Evolutionary conservation across 2,888 invertebrate genomes (phyloP).

Genomic region (Polydrusus tereticollis): DNA sequence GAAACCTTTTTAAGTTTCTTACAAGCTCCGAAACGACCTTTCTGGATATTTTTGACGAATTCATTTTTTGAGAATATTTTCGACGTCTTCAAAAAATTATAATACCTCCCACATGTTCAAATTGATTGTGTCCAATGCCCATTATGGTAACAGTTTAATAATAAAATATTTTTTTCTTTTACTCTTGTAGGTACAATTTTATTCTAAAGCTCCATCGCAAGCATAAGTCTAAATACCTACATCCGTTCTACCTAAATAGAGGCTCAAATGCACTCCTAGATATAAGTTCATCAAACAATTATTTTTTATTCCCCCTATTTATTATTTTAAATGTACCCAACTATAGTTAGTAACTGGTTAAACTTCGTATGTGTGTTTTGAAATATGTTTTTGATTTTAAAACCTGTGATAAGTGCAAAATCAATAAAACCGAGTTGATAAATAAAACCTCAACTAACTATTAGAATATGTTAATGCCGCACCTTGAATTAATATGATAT

Average conservation of each 20-base stretch:
- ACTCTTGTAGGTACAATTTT: not conserved
- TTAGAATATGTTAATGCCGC: not conserved
- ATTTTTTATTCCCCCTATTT: slow-evolving; percentile 15
- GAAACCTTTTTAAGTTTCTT: too few relatives aligned
- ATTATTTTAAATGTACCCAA: slow-evolving; percentile 16
- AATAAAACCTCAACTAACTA: not conserved
- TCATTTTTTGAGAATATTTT: too few relatives aligned
- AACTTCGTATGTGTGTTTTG: not conserved
- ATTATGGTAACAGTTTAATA: too few relatives aligned
- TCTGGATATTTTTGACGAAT: too few relatives aligned
- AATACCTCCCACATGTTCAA: too few relatives aligned
- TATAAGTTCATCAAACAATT: slow-evolving; percentile 13
- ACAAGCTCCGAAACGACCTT: too few relatives aligned
- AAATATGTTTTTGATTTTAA: slow-evolving; percentile 7
- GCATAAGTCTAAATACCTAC: slow-evolving; percentile 23
- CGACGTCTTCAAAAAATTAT: too few relatives aligned
- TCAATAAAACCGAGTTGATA: not conserved
- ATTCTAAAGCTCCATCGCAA: not conserved
- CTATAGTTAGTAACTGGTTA: slow-evolving; percentile 2
- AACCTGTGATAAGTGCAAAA: slow-evolving; percentile 1
- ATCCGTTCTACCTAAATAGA: slow-evolving; percentile 20
- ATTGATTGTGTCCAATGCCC: too few relatives aligned
- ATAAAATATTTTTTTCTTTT: too few relatives aligned
- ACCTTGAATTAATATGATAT: not conserved
- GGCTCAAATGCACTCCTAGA: slow-evolving; percentile 10